Evolutionary conservation across 2,113 vertebrate genomes (phyloP), one percentile per base, ranked within the genome.

Genomic region (Alouatta palliata): DNA sequence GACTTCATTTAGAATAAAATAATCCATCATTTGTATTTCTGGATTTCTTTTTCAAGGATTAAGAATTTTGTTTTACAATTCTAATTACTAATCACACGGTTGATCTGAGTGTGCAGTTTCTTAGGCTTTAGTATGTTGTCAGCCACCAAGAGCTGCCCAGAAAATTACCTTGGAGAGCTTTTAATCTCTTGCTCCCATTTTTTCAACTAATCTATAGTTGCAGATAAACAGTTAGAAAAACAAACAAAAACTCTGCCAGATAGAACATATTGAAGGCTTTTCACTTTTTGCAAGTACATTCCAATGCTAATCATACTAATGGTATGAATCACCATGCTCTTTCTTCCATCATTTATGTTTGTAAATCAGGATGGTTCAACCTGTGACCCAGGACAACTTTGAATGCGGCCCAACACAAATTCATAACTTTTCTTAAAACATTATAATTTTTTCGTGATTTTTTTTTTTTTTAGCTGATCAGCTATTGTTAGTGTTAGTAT

Each of bases 41-140:
- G 49, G 20, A 30, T 64, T 64, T 58, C 43, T 70, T 27, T 82
- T 70, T 37, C 43, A 83, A 25, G 23, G 70, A 35, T 58, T 7
- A 40, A 73, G 52, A 40, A 32, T 37, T 20, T n/a, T 73, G 61
- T 21, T 82, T 77, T 43, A 82, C 20, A 45, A 1, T 14, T 37
- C 30, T 20, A 37, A 32, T 13, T 61, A 6, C 40, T 6, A 4
- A 23, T 30, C 89, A 45, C 49, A 5, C 0, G 2, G 19, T 30
- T 70, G 35, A 45, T 45, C n/a, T 88, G 70, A 91, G 75, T 37
- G 9, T 8, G 64, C 32, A 35, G 40, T 25, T 76, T 27, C 35
- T 58, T 58, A 52, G 5, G 35, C 43, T 12, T 71, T 16, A 19
- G 61, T 35, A 16, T 54, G n/a, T 40, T 71, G 21, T 56, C 45